Percentiles rank a stretch among this genome's conserved stretches.
These are phyloP conservation scores for Barbus barbus DNA, from an alignment of 2,113 vertebrate species.

Conservation along the genomic window DNA sequence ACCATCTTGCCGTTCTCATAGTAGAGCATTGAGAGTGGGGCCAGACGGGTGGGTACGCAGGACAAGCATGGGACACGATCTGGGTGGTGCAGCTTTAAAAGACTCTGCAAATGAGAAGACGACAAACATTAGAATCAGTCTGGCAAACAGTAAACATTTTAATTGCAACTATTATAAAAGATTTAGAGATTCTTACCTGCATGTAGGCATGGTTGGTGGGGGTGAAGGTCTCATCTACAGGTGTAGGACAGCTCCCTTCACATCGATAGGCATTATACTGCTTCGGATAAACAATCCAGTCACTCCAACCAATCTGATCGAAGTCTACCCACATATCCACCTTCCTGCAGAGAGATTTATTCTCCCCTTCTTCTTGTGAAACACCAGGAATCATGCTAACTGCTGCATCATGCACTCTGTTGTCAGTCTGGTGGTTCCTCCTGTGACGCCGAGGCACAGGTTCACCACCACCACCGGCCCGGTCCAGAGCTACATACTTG, in stretches of 20 bases:
- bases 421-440: conserved; percentile 60
- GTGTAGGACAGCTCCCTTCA: conserved; percentile 80
- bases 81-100: conserved; percentile 82
- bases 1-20: conserved; percentile 78
- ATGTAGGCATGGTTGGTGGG: conserved; percentile 88
- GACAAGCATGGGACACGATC: conserved; percentile 76
- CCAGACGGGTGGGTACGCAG: conserved; percentile 81
- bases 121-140: conserved; percentile 38
- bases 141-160: neutral
- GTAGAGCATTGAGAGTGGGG: conserved; percentile 86
- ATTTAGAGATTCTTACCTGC: conserved; percentile 76
- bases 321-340: conserved; percentile 90
- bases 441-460: conserved; percentile 54
- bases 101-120: conserved; percentile 72
- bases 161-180: neutral
- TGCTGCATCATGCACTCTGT: conserved; percentile 56
- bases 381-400: neutral
- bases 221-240: conserved; percentile 80
- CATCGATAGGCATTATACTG: conserved; percentile 85
- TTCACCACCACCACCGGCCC: conserved; percentile 3
- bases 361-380: conserved; percentile 37
- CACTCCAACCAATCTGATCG: conserved; percentile 81
- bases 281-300: conserved; percentile 86
- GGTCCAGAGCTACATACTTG: conserved; percentile 76
- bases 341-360: conserved; percentile 71